Percentiles rank a stretch among this genome's conserved stretches.
phyloP scores from a whole-genome alignment of 1,140 invertebrate species.

The Sarcophaga bullata region DNA sequence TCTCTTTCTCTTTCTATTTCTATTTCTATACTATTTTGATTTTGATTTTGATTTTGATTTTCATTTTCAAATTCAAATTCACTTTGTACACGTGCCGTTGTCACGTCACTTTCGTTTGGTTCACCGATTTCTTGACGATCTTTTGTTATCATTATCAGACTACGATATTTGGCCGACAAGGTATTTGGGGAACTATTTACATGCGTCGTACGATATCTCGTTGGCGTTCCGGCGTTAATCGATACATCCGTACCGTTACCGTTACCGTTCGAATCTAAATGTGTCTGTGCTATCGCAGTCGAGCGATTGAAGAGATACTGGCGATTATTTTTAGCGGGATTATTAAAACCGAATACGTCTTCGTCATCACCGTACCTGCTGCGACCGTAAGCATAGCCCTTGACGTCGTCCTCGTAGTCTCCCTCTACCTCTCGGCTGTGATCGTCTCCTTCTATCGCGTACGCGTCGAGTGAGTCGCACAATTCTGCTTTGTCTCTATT shows the following conservation, averaged over 20 bases:
- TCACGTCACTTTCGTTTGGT: conserved; percentile 39
- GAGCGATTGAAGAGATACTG: background rate
- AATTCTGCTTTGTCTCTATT: conserved; percentile 30
- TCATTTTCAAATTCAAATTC: conserved; percentile 31
- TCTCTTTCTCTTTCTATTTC: background rate
- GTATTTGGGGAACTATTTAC: conserved; percentile 52
- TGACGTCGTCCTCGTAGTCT: background rate
- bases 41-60: conserved; percentile 21
- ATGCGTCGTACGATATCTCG: conserved; percentile 36
- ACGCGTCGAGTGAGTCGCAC: background rate
- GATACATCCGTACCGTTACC: background rate
- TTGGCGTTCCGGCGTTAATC: conserved; percentile 28
- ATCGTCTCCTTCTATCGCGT: background rate
- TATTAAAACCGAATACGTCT: conserved; percentile 54
- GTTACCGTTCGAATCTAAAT: no score
- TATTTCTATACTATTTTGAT: conserved; percentile 7
- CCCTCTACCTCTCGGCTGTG: background rate
- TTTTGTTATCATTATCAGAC: conserved; percentile 87
- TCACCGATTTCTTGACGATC: conserved; percentile 56
- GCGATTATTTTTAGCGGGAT: background rate
- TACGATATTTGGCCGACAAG: conserved; percentile 78
- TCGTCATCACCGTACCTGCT: conserved; percentile 67
- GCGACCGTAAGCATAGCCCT: background rate
- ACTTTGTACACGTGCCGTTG: conserved; percentile 37
- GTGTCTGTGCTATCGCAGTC: background rate